Conservation (phyloP, 2,113 vertebrate genomes). For the Casuarius casuarius region DNA sequence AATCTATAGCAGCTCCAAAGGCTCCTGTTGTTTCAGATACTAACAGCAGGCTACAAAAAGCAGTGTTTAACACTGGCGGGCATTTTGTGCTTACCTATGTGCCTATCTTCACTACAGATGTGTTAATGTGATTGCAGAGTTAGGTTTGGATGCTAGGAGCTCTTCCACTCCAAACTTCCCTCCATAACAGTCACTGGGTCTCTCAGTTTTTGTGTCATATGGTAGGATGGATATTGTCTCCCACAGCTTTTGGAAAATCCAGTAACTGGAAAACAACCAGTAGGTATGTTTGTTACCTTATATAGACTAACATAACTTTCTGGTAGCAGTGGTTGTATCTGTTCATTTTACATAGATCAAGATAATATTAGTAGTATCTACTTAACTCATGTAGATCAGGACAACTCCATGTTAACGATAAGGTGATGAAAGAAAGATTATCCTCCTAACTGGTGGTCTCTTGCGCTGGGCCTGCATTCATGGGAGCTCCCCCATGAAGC, state of each 20-base stretch:
- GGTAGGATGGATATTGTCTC: neutral
- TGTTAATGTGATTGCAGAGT: neutral
- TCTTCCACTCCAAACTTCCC: neutral
- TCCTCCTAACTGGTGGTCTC: neutral
- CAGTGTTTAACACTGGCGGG: neutral
- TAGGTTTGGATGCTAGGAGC: neutral
- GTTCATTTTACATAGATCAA: neutral
- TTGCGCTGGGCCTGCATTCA: neutral
- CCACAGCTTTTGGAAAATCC: neutral
- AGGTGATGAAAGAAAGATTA: neutral
- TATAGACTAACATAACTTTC: neutral
- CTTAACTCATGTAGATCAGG: neutral
- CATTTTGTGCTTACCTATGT: neutral
- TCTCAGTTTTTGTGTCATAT: neutral
- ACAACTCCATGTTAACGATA: neutral
- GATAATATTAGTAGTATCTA: neutral
- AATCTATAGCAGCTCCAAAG: neutral
- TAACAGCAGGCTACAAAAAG: neutral
- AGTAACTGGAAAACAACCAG: neutral
- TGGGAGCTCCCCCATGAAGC: neutral
- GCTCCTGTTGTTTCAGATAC: neutral
- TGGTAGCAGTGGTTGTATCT: neutral
- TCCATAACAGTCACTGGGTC: neutral
- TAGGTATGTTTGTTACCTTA: neutral
- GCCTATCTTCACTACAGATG: neutral